These are phyloP conservation scores for Lampris megalopsis DNA, from an alignment of 2,113 vertebrate species.

Conservation along the genomic window DNA sequence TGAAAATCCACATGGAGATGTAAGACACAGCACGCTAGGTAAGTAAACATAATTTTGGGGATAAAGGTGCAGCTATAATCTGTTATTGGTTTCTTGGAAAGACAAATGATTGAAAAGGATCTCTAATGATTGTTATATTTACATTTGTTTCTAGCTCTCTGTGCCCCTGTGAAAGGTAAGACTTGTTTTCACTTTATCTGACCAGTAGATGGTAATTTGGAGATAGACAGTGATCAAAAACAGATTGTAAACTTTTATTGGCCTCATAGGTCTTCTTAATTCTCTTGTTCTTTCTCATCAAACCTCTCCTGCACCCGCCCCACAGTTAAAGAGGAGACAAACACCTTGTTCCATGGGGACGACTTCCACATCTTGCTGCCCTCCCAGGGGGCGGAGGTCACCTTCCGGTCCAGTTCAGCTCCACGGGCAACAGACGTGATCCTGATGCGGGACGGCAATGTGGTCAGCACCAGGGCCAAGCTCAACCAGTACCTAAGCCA, in stretches of 20 bases:
- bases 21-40: not conserved
- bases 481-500: slow-evolving; percentile 60
- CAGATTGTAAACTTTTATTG: slow-evolving; percentile 2
- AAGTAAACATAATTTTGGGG: too few species aligned
- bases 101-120: not conserved
- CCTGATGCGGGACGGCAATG: slow-evolving; percentile 60
- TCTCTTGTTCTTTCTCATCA: not conserved
- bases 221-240: not conserved
- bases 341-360: slow-evolving; percentile 71
- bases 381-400: slow-evolving; percentile 52
- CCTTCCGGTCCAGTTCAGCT: slow-evolving; percentile 51
- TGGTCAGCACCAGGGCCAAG: slow-evolving; percentile 54
- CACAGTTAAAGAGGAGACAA: slow-evolving; percentile 40
- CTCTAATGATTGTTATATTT: slow-evolving; percentile 1
- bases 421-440: slow-evolving; percentile 18
- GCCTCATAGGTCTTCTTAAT: not conserved
- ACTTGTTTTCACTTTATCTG: not conserved
- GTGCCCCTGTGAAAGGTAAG: slow-evolving; percentile 73
- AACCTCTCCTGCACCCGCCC: not conserved
- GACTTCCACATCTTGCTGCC: slow-evolving; percentile 77
- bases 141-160: slow-evolving; percentile 59
- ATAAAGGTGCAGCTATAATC: not conserved
- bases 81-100: not conserved
- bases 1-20: not conserved
- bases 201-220: not conserved